Percentiles rank a stretch among this genome's conserved stretches.
Conservation (phyloP, 2,888 invertebrate species). For the Rhingia campestris region DNA sequence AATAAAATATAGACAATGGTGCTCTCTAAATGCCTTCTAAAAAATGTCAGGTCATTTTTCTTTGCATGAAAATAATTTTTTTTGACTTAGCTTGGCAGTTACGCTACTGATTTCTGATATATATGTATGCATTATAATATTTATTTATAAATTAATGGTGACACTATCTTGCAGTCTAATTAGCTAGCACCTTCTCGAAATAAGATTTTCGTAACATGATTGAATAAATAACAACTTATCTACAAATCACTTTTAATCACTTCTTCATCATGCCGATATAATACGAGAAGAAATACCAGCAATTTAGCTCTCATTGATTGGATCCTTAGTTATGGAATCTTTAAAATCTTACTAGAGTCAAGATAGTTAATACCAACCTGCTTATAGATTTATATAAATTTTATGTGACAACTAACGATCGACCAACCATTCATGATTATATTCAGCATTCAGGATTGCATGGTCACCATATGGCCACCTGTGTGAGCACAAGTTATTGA, state of each 20-base stretch:
- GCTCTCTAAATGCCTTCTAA: too few species aligned
- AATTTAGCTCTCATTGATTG: slow-evolving; percentile 55
- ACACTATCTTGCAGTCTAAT: too few species aligned
- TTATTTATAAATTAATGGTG: too few species aligned
- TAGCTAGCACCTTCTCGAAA: too few species aligned
- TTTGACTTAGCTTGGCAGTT: too few species aligned
- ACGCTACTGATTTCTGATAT: too few species aligned
- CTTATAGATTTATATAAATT: slow-evolving; percentile 51
- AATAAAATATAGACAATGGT: too few species aligned
- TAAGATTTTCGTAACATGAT: too few species aligned
- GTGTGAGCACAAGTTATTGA: slow-evolving; percentile 50
- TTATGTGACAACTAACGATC: slow-evolving; percentile 57
- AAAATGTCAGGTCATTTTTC: too few species aligned
- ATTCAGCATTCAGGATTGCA: slow-evolving; percentile 34
- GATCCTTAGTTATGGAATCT: slow-evolving; percentile 55
- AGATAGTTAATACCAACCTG: slow-evolving; percentile 31
- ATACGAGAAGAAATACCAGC: slow-evolving; percentile 11
- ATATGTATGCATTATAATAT: too few species aligned
- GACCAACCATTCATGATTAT: slow-evolving; percentile 55
- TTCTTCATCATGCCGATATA: neutral
- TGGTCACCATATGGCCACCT: slow-evolving; percentile 22
- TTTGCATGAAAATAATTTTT: too few species aligned
- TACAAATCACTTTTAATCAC: neutral
- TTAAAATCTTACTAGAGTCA: slow-evolving; percentile 53
- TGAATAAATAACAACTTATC: too few species aligned